Percentiles rank a stretch among this genome's conserved stretches.
Evolutionary conservation across 2,113 vertebrate genomes (phyloP).

Genomic region (Smithornis capensis): DNA sequence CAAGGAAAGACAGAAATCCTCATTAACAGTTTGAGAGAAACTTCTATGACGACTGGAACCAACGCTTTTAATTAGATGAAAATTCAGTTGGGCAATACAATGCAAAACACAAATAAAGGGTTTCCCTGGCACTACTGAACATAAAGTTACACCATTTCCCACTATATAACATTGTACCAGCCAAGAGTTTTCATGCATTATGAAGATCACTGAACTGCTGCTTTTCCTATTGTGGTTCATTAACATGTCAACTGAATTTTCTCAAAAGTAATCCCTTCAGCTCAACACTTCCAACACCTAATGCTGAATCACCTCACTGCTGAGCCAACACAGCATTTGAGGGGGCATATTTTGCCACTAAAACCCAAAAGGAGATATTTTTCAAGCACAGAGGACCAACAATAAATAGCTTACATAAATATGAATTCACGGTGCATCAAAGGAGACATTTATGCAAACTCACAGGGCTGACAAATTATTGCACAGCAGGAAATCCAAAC

Average conservation of each 20-base stretch:
- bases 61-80: not conserved
- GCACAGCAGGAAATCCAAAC: not conserved
- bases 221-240: not conserved
- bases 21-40: not conserved
- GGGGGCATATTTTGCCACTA: not conserved
- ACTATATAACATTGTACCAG: rapidly evolving
- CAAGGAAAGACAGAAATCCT: not conserved
- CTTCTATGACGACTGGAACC: not conserved
- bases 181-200: not conserved
- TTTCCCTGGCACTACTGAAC: not conserved
- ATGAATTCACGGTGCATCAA: not conserved
- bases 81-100: not conserved
- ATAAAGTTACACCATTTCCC: rapidly evolving
- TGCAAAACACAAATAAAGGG: not conserved
- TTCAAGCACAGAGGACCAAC: not conserved
- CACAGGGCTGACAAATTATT: not conserved
- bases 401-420: constrained; percentile 22
- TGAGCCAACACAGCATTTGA: constrained; percentile 19
- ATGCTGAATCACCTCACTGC: constrained; percentile 43
- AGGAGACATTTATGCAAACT: constrained; percentile 18
- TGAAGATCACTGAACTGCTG: not conserved
- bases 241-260: not conserved
- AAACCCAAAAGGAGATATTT: not conserved
- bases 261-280: not conserved
- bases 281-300: not conserved